phyloP scores from a whole-genome alignment of 2,888 invertebrate species.

The Odontocolon sp. region DNA sequence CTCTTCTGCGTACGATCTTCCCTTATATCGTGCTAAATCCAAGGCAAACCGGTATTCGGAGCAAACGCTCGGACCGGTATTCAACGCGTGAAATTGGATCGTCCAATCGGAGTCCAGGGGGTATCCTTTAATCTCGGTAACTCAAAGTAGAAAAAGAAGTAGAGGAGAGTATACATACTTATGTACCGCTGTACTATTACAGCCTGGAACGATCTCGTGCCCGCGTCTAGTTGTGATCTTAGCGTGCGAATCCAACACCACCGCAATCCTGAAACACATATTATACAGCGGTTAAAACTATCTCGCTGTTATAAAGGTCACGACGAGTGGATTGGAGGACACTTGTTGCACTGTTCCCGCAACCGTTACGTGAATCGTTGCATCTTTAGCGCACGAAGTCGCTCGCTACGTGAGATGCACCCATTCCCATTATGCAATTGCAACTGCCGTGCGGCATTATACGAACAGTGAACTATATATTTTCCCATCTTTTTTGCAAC shows the following conservation, averaged over 20 bases:
- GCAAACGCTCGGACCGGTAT: neutral
- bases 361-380: neutral
- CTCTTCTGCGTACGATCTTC: slow-evolving; percentile 25
- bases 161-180: neutral
- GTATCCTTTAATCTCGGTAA: too few relatives aligned
- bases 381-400: neutral
- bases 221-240: neutral
- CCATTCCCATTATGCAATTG: slow-evolving; percentile 45
- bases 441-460: slow-evolving; percentile 3
- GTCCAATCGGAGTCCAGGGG: too few relatives aligned
- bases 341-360: neutral
- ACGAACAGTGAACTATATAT: slow-evolving; percentile 33
- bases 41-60: slow-evolving; percentile 43
- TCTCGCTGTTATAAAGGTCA: slow-evolving; percentile 39
- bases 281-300: slow-evolving; percentile 30
- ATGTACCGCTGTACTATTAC: slow-evolving; percentile 1
- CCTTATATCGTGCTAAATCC: slow-evolving; percentile 35
- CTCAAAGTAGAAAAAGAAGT: too few relatives aligned
- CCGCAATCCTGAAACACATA: neutral
- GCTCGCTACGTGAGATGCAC: slow-evolving; percentile 33
- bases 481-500: slow-evolving; percentile 9
- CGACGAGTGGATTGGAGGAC: slow-evolving; percentile 39
- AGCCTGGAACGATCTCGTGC: slow-evolving; percentile 11
- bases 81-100: slow-evolving; percentile 52
- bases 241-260: neutral